A percentile compares a stretch with the other conserved stretches of the same genome.
phyloP scores from a whole-genome alignment of 2,113 vertebrate species.

The Varanus komodoensis region DNA sequence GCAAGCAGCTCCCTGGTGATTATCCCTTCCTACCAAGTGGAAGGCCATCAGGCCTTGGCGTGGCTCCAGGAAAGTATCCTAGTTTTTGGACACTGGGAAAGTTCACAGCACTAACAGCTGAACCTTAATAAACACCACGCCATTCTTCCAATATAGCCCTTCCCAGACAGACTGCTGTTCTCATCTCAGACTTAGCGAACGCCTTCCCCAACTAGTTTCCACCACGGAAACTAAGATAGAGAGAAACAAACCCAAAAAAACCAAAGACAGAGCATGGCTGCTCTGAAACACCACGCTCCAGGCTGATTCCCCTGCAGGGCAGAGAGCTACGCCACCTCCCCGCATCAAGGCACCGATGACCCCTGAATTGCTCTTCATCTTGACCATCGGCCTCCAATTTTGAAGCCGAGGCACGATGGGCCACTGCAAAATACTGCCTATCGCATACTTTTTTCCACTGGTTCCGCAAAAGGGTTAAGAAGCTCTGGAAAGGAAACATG shows the following conservation, averaged over 20 bases:
- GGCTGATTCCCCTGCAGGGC: not conserved
- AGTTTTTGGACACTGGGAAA: too few relatives aligned
- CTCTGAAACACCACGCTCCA: not conserved
- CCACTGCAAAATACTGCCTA: not conserved
- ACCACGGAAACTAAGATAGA: not conserved
- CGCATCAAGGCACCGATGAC: not conserved
- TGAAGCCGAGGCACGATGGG: not conserved
- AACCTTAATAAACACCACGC: too few relatives aligned
- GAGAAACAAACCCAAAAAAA: not conserved
- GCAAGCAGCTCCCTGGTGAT: too few relatives aligned
- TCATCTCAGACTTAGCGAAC: not conserved
- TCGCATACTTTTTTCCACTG: not conserved
- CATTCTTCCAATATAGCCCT: too few relatives aligned
- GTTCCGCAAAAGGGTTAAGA: not conserved
- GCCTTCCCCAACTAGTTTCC: not conserved
- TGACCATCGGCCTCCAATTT: not conserved
- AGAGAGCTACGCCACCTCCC: not conserved
- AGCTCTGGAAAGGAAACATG: not conserved
- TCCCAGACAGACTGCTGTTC: too few relatives aligned
- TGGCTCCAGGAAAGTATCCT: too few relatives aligned
- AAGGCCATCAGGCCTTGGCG: too few relatives aligned
- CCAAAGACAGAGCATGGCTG: not conserved
- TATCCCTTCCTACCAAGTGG: too few relatives aligned
- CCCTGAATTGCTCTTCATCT: not conserved
- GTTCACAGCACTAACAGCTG: too few relatives aligned